Evolutionary conservation across 2,888 invertebrate genomes (phyloP).

Genomic region (Eristalis tenax): DNA sequence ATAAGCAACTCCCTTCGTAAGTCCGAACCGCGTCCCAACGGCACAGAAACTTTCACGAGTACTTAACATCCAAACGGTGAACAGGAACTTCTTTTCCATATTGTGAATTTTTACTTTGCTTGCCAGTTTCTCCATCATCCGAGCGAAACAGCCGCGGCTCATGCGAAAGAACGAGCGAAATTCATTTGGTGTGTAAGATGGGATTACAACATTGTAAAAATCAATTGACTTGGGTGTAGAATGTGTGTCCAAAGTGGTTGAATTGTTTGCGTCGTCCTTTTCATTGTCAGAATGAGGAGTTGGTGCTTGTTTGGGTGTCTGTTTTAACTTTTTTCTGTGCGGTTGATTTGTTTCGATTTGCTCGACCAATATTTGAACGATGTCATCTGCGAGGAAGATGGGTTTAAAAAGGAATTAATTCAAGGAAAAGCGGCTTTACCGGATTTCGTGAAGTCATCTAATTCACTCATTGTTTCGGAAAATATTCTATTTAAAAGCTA

Average conservation of each 20-base stretch:
- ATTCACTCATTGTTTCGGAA: not conserved
- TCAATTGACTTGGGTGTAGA: not conserved
- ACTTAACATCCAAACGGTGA: conserved; percentile 47
- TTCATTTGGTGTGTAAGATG: conserved; percentile 22
- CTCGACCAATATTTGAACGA: conserved; percentile 6
- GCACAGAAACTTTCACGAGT: conserved; percentile 44
- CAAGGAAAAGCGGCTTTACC: not conserved
- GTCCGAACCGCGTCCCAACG: conserved; percentile 35
- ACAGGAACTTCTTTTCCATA: conserved; percentile 51
- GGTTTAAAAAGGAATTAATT: not conserved
- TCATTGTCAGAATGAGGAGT: not conserved
- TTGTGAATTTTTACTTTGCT: conserved; percentile 28
- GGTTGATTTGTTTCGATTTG: conserved; percentile 6
- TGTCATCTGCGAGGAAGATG: not conserved
- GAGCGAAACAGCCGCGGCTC: conserved; percentile 32
- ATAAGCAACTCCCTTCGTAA: conserved; percentile 39
- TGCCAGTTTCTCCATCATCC: conserved; percentile 16
- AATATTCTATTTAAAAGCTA: not conserved
- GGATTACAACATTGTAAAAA: conserved; percentile 32
- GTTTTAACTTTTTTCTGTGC: not conserved
- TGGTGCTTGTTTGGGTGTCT: not conserved
- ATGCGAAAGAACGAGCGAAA: conserved; percentile 53
- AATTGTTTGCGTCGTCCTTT: not conserved
- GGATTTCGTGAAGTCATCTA: not conserved
- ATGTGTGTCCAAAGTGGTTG: not conserved